These are phyloP conservation scores for Odocoileus hemionus DNA, from an alignment of 2,113 vertebrate genomes.

Conservation along the genomic window DNA sequence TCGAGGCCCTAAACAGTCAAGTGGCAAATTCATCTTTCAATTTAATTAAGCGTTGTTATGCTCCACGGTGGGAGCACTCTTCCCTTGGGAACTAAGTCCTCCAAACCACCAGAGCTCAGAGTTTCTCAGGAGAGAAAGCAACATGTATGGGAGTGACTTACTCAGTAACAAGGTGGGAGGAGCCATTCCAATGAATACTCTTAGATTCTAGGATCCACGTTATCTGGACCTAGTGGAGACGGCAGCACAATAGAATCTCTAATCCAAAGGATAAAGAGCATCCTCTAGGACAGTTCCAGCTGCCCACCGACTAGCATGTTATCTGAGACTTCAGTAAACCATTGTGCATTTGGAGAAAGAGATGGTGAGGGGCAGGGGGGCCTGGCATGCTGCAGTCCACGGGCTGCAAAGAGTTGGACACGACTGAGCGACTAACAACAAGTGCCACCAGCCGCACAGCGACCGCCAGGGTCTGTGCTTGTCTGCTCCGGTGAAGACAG, in stretches of 20 bases:
- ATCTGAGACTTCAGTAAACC: neutral
- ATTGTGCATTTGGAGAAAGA: neutral
- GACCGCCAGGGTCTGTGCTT: neutral
- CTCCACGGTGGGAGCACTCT: neutral
- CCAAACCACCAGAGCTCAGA: neutral
- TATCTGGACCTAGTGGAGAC: neutral
- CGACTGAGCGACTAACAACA: neutral
- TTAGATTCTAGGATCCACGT: neutral
- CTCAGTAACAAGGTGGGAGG: neutral
- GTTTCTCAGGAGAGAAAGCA: neutral
- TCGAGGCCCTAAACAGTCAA: neutral
- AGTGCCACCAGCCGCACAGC: too few relatives aligned
- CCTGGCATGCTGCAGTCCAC: neutral
- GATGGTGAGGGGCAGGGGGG: too few relatives aligned
- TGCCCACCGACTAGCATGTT: neutral
- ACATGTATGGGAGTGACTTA: neutral
- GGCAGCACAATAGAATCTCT: neutral
- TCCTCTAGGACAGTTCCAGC: neutral
- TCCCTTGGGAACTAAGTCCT: neutral
- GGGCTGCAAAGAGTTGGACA: rapidly evolving
- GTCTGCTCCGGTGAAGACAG: neutral
- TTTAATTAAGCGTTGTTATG: neutral
- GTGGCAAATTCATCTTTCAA: neutral
- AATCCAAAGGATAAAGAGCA: neutral
- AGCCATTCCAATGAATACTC: neutral